Base-by-base conservation (phyloP, 1,140 invertebrate genomes). In the Pseudomyrmex cubaensis region DNA sequence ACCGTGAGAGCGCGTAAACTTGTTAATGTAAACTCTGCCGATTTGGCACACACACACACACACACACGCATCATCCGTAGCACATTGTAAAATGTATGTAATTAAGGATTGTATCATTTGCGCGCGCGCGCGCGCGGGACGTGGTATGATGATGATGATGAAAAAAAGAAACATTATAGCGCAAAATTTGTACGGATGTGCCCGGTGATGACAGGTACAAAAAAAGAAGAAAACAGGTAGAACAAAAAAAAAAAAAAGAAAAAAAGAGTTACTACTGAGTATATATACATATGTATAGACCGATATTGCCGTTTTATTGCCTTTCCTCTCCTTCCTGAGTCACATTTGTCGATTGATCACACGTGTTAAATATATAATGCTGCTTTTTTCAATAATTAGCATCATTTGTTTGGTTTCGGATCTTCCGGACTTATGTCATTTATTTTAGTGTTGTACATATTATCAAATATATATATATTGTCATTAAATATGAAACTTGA, bases 371-470 rank as follows among this genome's bases (percentile, higher is more conserved):
- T 73, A 25, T 3, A 25, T 25, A 85, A 69, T 69, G 67, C 63
- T 22, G 56, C 59, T 17, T 35, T 64, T 20, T 64, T 66, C 50
- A 20, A 54, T 35, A 66, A 48, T 15, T 46, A 66, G 61, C 10
- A 52, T 48, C 35, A 50, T 72, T 64, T 20, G 75, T 69, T 57
- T 86, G 5, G 35, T 35, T 35, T 35, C 5, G 35, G 5, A 35
- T 35, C 35, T 7, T 4, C 35, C 35, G 35, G 35, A 7, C 5
- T 46, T 72, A 72, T 13, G 25, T 48, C 35, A 50, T 72, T 64
- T 20, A 80, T 74, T 59, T 86, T 84, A 54, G 67, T 83, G 67
- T 83, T 88, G 86, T 88, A 85, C 62, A 88, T 88, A 88, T 61
- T 78, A 75, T 13, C 63, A 48, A 44, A 35, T 7, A 35, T 35